Base-by-base conservation (phyloP, 1,140 invertebrate genomes). In the Brachionus paranguensis region DNA sequence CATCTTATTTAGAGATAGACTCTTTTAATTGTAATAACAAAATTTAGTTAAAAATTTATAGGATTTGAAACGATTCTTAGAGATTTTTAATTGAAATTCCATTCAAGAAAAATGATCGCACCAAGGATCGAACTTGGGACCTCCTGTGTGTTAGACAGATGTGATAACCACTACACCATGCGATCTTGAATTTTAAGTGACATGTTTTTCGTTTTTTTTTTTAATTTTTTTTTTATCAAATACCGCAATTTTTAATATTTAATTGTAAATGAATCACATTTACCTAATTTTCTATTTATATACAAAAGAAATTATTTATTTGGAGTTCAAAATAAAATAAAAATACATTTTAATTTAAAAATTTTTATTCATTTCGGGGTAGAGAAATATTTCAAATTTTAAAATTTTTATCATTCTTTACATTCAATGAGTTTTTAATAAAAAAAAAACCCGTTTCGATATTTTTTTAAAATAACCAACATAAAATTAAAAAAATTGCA, bases 81-180 rank as follows among this genome's bases (percentile, higher is more conserved):
- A 29, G 27, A 29, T 29, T 29, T 29, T 29, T 24, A 29, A 3
- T 29, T 29, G 27, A 29, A 29, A 29, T 29, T 29, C 27, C 27
- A 29, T 2, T 29, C 3, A 27, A 20, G 7, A 29, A 64, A 29
- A 24, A 29, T 72, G 68, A 72, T 72, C 68, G 68, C 68, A 72
- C 68, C 68, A 72, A 72, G 68, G 68, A 43, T 72, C 68, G 68
- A 72, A 72, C 68, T 72, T 72, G 68, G 68, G 68, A 72, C 68
- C 68, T 72, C n/a, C 68, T 72, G 68, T 72, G 68, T 72, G 68
- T 72, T 72, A 72, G 68, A 72, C 68, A 72, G 68, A 43, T 72
- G 68, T 72, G 68, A 72, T 72, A 72, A 72, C 68, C 68, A 72
- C 68, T 72, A 72, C 68, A 72, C 68, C 68, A 72, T 72, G 68